Percentiles rank a stretch among this genome's conserved stretches.
These are phyloP conservation scores for Phlogophora meticulosa DNA, from an alignment of 2,888 invertebrate genomes.

Conservation along the genomic window DNA sequence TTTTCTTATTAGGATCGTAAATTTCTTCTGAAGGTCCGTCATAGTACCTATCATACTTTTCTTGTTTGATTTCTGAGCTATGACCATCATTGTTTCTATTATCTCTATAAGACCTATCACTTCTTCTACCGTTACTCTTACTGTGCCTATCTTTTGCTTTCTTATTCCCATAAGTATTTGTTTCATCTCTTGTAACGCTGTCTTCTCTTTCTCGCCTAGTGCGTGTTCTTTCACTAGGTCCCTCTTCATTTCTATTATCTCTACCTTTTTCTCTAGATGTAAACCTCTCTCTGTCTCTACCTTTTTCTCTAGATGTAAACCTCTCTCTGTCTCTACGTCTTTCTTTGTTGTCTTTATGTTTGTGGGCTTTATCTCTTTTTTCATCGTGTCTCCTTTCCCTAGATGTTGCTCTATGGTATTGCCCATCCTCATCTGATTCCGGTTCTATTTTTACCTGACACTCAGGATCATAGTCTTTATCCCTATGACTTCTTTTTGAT, in stretches of 20 bases:
- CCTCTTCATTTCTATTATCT: constrained; percentile 25
- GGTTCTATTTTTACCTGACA: constrained; percentile 13
- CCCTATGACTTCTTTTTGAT: constrained; percentile 1
- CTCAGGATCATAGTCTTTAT: constrained; percentile 6
- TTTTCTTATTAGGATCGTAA: constrained; percentile 46
- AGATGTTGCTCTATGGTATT: not conserved
- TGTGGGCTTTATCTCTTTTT: constrained; percentile 21
- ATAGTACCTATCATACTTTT: constrained; percentile 37
- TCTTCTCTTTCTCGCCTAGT: constrained; percentile 39
- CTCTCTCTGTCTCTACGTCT: constrained; percentile 35
- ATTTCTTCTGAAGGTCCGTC: constrained; percentile 21
- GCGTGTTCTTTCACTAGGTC: constrained; percentile 3
- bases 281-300: constrained; percentile 34
- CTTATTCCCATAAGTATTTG: not conserved
- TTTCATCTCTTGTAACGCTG: constrained; percentile 2
- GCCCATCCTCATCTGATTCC: not conserved
- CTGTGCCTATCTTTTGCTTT: constrained; percentile 1
- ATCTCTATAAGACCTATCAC: constrained; percentile 21
- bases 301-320: constrained; percentile 30
- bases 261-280: constrained; percentile 31
- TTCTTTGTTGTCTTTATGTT: constrained; percentile 37
- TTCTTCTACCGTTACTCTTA: constrained; percentile 5
- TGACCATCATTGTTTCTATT: not conserved
- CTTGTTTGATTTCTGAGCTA: constrained; percentile 28
- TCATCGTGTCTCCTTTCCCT: constrained; percentile 17